Evolutionary conservation across 2,797 vertebrate species (phyloP), one percentile per base, ranked within the genome.

Genomic region (Gallinago stenura): DNA sequence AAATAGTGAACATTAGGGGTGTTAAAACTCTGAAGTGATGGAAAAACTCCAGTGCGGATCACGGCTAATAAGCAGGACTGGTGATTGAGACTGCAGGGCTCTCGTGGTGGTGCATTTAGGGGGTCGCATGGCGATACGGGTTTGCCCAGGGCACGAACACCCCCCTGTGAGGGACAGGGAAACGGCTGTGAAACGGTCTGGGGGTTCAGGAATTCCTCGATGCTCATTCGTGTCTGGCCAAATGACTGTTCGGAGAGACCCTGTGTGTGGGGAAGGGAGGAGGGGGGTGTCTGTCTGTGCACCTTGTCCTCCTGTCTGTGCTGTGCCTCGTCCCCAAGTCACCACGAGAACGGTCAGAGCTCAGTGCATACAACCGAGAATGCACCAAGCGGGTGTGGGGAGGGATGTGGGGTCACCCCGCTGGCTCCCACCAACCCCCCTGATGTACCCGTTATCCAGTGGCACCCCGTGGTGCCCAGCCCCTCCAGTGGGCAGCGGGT

Each of bases 211-310:
- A 30, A 6, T 5, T 76, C 35, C 48, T 30, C 0, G 0, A 0
- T 11, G 58, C 61, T 72, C 24, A 0, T 16, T 37, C 1, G 0
- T 0, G 0, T n/a, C 71, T 28, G 66, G 48, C 17, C 43, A 6
- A n/a, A 3, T 3, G 48, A 10, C 21, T 15, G 45, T 3, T 33
- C 45, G 18, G 84, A 12, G 26, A 19, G 39, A 19, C 1, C 21
- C 31, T 2, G 21, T 4, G 87, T 5, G 35, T 0, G 78, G 30
- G 9, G 9, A 17, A 48, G 57, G 70, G 41, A 56, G 64, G 54
- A 16, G 12, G 13, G 50, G 41, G 41, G 1, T 11, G 6, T 25
- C 46, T 37, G 41, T 26, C 81, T 20, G 41, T 57, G 13, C 4
- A 15, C 39, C 28, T 37, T 22, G 43, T n/a, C 48, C 80, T 10